phyloP scores from a whole-genome alignment of 2,113 vertebrate genomes.

The Sardina pilchardus region DNA sequence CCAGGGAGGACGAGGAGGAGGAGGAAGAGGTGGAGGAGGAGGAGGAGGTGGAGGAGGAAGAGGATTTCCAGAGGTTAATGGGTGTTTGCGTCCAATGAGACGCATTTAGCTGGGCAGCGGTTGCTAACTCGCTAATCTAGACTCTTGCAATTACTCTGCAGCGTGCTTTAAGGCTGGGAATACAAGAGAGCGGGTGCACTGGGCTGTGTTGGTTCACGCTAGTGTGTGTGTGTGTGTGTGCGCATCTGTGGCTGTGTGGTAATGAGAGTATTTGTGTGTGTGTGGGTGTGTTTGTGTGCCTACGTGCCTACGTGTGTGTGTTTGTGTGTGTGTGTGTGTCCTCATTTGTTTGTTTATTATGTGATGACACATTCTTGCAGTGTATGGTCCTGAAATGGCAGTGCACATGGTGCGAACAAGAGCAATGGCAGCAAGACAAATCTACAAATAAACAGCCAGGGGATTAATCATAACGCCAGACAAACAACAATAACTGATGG shows the following conservation, averaged over 20 bases:
- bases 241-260: not conserved
- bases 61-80: slow-evolving; percentile 53
- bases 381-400: slow-evolving; percentile 40
- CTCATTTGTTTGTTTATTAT: slow-evolving; percentile 26
- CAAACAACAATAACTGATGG: slow-evolving; percentile 18
- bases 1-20: slow-evolving; percentile 32
- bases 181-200: not conserved
- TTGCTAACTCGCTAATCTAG: not conserved
- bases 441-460: slow-evolving; percentile 24
- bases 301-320: not conserved
- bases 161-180: not conserved
- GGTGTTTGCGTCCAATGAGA: slow-evolving; percentile 43
- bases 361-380: slow-evolving; percentile 41
- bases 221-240: not conserved
- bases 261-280: not conserved
- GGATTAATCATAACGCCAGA: slow-evolving; percentile 43
- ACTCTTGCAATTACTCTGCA: not conserved
- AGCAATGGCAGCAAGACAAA: slow-evolving; percentile 20
- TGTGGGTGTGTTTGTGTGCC: not conserved
- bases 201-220: not conserved
- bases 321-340: not conserved
- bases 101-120: not conserved
- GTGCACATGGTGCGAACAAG: slow-evolving; percentile 42
- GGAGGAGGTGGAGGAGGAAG: slow-evolving; percentile 25
- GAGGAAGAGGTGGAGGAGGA: slow-evolving; percentile 43